Percentiles rank a stretch among this genome's conserved stretches.
These are phyloP conservation scores for Incurvaria masculella DNA, from an alignment of 2,888 invertebrate species.

Conservation along the genomic window DNA sequence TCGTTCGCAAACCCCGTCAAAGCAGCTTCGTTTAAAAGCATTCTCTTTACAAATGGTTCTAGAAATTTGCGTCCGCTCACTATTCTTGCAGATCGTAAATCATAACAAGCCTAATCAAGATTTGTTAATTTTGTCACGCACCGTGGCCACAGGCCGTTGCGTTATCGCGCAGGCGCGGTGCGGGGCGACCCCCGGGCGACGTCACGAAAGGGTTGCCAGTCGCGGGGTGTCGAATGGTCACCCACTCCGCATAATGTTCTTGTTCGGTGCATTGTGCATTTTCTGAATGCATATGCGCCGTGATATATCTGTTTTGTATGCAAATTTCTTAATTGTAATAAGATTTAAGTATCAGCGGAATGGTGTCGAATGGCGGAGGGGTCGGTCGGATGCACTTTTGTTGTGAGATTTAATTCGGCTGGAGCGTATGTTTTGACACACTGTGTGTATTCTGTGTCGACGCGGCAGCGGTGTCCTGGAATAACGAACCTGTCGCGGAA, in stretches of 20 bases:
- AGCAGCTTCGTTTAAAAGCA: too few species aligned
- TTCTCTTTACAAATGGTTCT: too few species aligned
- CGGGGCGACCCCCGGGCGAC: not conserved
- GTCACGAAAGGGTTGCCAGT: not conserved
- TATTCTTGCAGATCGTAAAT: slow-evolving; percentile 39
- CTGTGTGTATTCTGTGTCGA: not conserved
- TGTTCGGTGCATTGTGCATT: slow-evolving; percentile 4
- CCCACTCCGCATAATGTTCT: slow-evolving; percentile 2
- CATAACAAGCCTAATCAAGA: slow-evolving; percentile 40
- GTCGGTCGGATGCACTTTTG: not conserved
- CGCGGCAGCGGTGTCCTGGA: not conserved
- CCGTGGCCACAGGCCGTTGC: slow-evolving; percentile 6
- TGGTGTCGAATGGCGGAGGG: not conserved
- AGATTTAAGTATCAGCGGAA: slow-evolving; percentile 29
- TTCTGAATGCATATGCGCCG: slow-evolving; percentile 31
- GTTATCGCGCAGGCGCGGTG: not conserved
- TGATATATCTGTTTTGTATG: slow-evolving; percentile 45
- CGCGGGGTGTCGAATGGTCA: slow-evolving; percentile 7
- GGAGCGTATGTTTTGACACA: not conserved
- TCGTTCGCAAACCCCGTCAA: too few species aligned
- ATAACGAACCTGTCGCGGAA: not conserved
- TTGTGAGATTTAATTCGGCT: not conserved
- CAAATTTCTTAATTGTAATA: slow-evolving; percentile 51
- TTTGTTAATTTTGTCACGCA: slow-evolving; percentile 38
- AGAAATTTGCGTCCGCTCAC: too few species aligned